Base-by-base conservation (phyloP, 2,888 invertebrate species). In the Thera britannica region DNA sequence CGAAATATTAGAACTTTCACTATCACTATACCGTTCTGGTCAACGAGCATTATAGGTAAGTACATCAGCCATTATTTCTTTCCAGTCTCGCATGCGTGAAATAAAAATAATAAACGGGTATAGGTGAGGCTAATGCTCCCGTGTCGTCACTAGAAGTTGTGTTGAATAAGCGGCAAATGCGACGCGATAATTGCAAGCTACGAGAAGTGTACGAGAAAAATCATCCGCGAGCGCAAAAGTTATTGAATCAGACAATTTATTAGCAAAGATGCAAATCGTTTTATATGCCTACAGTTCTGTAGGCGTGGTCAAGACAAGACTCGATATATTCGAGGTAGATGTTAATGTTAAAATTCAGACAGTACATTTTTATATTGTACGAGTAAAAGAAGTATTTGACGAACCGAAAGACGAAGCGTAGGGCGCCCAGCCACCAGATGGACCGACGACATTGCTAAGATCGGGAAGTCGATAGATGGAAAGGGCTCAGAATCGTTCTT, bases 91-190 rank as follows among this genome's bases (percentile, higher is more conserved):
- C 72, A 71, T 72, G 69, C 71, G 66, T 68, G 73, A 77, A 76
- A 74, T 75, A 82, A 80, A 81, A 79, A 81, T 82, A 82, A 78
- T 79, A 83, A 83, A 83, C 82, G 76, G 77, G 83, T 82, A 74
- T 72, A 68, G 58, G 52, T 48, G 78, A 81, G 84, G 83, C 76
- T 82, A 84, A 79, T 78, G 84, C 81, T 78, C 84, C 79, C 79
- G 68, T 59, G 68, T 70, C 67, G 71, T 73, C 67, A 67, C 62
- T 66, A 68, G 70, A 68, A 54, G 57, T 68, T 51, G 60, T 52
- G 57, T 61, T 66, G 54, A 69, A 51, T 56, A 62, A 58, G 62
- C 61, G 68, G 66, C 56, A 68, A 70, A 66, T 60, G 63, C 58
- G 48, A 36, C 34, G n/a, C 54, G 62, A 59, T 65, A 65, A 62